Percentiles rank a stretch among this genome's conserved stretches.
These are phyloP conservation scores for Bombus turneri DNA, from an alignment of 1,140 invertebrate genomes.

Conservation along the genomic window DNA sequence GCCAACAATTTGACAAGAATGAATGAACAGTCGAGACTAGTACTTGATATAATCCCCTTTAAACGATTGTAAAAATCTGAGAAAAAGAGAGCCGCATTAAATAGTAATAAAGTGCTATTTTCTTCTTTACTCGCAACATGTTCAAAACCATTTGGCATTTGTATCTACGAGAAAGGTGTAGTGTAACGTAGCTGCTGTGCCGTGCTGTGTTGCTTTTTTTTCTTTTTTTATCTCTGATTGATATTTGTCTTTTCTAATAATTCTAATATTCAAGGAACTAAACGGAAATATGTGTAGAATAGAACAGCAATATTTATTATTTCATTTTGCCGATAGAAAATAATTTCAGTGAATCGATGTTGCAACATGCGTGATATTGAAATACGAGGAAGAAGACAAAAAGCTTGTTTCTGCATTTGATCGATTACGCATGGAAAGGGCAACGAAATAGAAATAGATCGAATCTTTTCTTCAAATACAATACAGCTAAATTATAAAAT, in stretches of 20 bases:
- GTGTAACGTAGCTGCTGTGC: neutral
- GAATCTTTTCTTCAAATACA: neutral
- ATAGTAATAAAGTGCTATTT: neutral
- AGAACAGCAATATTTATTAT: neutral
- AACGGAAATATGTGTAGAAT: neutral
- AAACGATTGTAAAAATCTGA: neutral
- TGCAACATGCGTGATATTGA: neutral
- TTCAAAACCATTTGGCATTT: neutral
- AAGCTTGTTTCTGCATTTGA: neutral
- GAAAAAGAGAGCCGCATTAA: neutral
- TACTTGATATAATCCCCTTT: neutral
- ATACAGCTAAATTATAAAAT: neutral
- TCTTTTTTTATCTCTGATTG: neutral
- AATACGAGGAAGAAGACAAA: neutral
- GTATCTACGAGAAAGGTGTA: neutral
- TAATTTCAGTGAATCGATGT: neutral
- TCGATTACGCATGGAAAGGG: neutral
- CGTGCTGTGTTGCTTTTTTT: neutral
- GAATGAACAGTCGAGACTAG: conserved; percentile 26
- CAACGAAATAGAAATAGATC: neutral
- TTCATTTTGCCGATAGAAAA: neutral
- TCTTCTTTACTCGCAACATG: neutral
- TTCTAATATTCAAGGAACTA: neutral
- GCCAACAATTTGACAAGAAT: conserved; percentile 56
- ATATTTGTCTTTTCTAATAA: neutral